A percentile compares a stretch with the other conserved stretches of the same genome.
These are phyloP conservation scores for Tachina lurida DNA, from an alignment of 2,888 invertebrate genomes.

Conservation along the genomic window DNA sequence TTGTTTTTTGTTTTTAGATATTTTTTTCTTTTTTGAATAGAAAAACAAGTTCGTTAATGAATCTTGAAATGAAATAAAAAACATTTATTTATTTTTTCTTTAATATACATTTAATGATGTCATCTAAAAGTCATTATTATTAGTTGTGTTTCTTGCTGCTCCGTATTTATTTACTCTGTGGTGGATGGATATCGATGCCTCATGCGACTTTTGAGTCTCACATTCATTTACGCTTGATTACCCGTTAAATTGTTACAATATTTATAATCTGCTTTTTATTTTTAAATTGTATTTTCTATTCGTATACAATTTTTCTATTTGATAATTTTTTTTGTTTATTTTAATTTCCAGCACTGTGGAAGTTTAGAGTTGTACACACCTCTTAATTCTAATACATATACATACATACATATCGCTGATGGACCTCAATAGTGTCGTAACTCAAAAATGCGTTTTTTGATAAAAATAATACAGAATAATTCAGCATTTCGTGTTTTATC, in stretches of 20 bases:
- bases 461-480: too few relatives aligned
- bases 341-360: background rate
- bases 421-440: too few relatives aligned
- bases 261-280: constrained; percentile 1
- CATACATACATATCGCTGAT: too few relatives aligned
- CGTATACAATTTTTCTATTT: constrained; percentile 20
- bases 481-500: too few relatives aligned
- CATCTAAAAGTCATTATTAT: constrained; percentile 52
- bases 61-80: constrained; percentile 2
- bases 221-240: constrained; percentile 50
- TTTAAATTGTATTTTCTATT: background rate
- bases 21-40: background rate
- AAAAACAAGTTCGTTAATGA: constrained; percentile 3
- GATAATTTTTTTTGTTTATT: background rate
- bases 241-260: constrained; percentile 59
- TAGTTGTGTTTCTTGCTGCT: constrained; percentile 9
- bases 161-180: background rate
- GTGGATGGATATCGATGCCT: background rate
- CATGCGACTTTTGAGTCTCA: constrained; percentile 6
- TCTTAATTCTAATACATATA: too few relatives aligned
- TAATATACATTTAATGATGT: constrained; percentile 56
- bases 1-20: background rate
- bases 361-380: too few relatives aligned
- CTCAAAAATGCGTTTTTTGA: too few relatives aligned
- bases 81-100: background rate